Conservation (phyloP, 35 echinoderm and acorn worm species). For the Stichopus chloronotus region DNA sequence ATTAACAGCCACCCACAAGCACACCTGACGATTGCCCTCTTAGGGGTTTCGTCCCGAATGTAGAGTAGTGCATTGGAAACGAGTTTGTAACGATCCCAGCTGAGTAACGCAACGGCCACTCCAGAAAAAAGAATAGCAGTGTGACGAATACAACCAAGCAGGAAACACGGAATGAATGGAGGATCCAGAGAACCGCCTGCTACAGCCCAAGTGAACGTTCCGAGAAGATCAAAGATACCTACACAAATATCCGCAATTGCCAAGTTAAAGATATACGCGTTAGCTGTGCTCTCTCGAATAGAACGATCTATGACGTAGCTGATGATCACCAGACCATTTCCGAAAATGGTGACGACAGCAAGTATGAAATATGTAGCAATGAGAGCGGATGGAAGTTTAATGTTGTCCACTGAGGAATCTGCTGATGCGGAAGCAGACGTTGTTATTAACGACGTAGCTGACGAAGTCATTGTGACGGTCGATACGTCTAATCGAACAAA, state of each 20-base stretch:
- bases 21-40: slow-evolving; percentile 1
- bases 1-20: background rate
- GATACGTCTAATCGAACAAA: background rate
- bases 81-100: slow-evolving; percentile 49
- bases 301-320: slow-evolving; percentile 27
- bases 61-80: slow-evolving; percentile 39
- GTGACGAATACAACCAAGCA: slow-evolving; percentile 18
- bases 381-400: background rate
- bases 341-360: slow-evolving; percentile 23
- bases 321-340: slow-evolving; percentile 1
- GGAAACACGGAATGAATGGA: background rate
- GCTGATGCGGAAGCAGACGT: background rate
- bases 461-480: background rate
- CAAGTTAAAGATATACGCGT: slow-evolving; percentile 37
- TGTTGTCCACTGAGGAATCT: background rate
- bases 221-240: slow-evolving; percentile 17
- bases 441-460: background rate
- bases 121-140: background rate
- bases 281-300: background rate
- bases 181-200: background rate
- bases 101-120: background rate
- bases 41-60: slow-evolving; percentile 35
- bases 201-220: slow-evolving; percentile 2
- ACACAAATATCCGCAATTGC: slow-evolving; percentile 40
- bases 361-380: background rate